phyloP scores from a whole-genome alignment of 2,113 vertebrate species.

The Hyaena hyaena region DNA sequence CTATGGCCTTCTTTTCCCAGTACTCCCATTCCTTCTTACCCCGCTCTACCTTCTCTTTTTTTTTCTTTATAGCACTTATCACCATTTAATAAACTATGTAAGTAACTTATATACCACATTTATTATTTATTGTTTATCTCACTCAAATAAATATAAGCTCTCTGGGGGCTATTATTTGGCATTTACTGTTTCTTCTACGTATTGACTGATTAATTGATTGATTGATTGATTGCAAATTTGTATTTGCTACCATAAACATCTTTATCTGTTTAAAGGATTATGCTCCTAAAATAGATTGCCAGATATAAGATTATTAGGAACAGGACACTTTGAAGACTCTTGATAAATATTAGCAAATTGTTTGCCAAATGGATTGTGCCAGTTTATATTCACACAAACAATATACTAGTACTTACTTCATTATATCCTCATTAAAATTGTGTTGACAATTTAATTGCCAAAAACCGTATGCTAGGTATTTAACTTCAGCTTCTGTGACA shows the following conservation, averaged over 20 bases:
- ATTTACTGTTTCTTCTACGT: constrained; percentile 21
- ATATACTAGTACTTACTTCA: not conserved
- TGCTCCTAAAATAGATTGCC: not conserved
- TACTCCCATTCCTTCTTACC: not conserved
- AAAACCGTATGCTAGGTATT: not conserved
- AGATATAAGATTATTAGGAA: not conserved
- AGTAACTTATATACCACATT: not conserved
- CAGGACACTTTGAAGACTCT: not conserved
- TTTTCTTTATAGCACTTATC: not conserved
- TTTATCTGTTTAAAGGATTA: not conserved
- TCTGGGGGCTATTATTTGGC: not conserved
- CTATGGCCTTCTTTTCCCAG: not conserved
- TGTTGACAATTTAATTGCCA: not conserved
- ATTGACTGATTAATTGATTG: not conserved
- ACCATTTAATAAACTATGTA: not conserved
- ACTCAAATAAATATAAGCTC: not conserved
- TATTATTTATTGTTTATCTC: not conserved
- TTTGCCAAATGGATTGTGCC: not conserved
- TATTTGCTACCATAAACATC: not conserved
- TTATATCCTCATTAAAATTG: not conserved
- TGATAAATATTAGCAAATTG: not conserved
- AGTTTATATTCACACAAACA: not conserved
- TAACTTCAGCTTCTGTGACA: not conserved
- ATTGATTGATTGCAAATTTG: not conserved
- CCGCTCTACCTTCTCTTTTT: not conserved